Evolutionary conservation across 2,113 vertebrate genomes (phyloP), one percentile per base, ranked within the genome.

Genomic region (Actenoides hombroni): DNA sequence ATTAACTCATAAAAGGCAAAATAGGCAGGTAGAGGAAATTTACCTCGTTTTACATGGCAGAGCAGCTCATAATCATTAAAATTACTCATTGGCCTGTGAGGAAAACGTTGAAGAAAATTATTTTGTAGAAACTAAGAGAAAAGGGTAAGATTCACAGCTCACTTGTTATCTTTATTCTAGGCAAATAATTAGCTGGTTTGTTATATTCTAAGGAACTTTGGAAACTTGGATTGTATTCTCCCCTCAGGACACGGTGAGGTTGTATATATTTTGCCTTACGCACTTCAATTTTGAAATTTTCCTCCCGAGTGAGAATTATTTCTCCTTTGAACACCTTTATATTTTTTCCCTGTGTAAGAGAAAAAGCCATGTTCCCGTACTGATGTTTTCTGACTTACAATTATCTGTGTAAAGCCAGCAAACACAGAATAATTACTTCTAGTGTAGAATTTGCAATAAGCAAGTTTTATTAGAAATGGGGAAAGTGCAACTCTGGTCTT

Each of bases 61-160:
- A 82, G 81, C 39, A 94, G 57, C 77, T 94, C 21, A 51, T 94
- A 84, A 73, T 92, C 74, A 80, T 94, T 95, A 94, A 69, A 94
- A 94, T 89, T 95, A 89, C 44, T 94, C 61, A 83, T 73, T 94
- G 92, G 63, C 51, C 77, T 96, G 67, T 87, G 77, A 95, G 83
- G 54, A 92, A 87, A 95, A 77, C 74, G 86, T 57, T 24, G 79
- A 86, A 79, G 78, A 68, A 91, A 86, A 78, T 76, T 57, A 59
- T 94, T 93, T 91, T 76, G 35, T 78, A 74, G 74, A 92, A 96
- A 59, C 46, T 46, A 79, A 85, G 25, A 87, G 81, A 70, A 92
- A 87, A 82, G 54, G n/a, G 17, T 84, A 89, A 91, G 84, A 84
- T 89, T 92, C 88, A 80, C 73, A 92, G 77, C 81, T 94, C 67